Percentiles rank a stretch among this genome's conserved stretches.
Conservation (phyloP, 1,140 invertebrate genomes). For the Drosophila malerkotliana region DNA sequence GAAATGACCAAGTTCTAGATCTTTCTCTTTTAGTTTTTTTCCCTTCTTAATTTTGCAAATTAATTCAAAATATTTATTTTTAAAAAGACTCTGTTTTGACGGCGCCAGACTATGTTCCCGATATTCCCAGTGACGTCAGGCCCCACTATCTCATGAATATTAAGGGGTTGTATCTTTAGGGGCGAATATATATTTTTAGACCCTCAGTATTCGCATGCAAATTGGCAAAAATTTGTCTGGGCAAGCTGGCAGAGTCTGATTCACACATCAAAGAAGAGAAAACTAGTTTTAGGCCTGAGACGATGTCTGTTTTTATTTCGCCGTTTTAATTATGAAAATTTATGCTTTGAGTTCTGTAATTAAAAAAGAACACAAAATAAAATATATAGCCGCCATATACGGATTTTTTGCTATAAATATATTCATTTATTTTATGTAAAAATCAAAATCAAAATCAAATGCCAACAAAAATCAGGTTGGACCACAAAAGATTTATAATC, state of each 20-base stretch:
- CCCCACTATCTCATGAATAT: background rate
- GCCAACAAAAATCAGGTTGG: slow-evolving; percentile 25
- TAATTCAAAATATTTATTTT: background rate
- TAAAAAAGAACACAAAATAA: slow-evolving; percentile 23
- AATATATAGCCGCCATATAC: background rate
- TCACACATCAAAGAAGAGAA: slow-evolving; percentile 7
- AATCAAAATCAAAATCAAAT: slow-evolving; percentile 13
- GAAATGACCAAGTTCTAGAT: background rate
- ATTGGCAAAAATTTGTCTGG: slow-evolving; percentile 2
- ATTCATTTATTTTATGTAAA: slow-evolving; percentile 38
- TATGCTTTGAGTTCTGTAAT: slow-evolving; percentile 37
- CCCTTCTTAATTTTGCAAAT: background rate
- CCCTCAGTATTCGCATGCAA: background rate
- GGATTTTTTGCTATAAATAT: slow-evolving; percentile 12
- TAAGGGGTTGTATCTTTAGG: background rate
- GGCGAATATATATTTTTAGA: background rate
- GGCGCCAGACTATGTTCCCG: background rate
- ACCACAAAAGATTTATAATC: slow-evolving; percentile 28
- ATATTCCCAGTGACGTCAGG: slow-evolving; percentile 4
- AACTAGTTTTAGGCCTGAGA: slow-evolving; percentile 25
- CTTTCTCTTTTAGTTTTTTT: background rate
- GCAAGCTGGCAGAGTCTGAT: slow-evolving; percentile 3
- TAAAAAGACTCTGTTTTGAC: background rate
- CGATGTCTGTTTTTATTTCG: slow-evolving; percentile 4
- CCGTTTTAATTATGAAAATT: slow-evolving; percentile 37